These are phyloP conservation scores for Papilio polytes DNA, from an alignment of 1,140 invertebrate genomes.

Conservation along the genomic window DNA sequence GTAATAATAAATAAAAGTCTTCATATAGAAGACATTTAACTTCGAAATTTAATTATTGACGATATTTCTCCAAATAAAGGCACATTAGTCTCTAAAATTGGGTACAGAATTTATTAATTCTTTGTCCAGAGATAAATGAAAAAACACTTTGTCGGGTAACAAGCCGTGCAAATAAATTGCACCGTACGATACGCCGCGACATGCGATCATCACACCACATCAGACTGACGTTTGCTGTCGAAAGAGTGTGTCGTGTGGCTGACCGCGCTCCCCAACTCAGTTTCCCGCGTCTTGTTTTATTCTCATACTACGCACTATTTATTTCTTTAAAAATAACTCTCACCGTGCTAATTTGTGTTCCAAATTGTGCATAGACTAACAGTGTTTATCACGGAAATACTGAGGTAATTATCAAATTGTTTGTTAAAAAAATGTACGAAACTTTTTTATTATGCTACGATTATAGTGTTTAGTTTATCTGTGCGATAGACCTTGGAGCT, in stretches of 20 bases:
- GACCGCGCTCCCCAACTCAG: conserved; percentile 35
- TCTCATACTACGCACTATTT: conserved; percentile 10
- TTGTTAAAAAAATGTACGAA: background rate
- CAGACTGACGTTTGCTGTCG: conserved; percentile 44
- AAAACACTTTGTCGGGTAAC: background rate
- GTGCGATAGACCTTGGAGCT: conserved; percentile 69
- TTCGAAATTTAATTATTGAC: background rate
- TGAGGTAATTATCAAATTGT: conserved; percentile 27
- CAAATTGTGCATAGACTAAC: conserved; percentile 1
- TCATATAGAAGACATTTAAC: too few relatives aligned
- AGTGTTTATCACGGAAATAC: conserved; percentile 12
- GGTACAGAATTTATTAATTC: too few relatives aligned
- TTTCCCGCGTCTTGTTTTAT: conserved; percentile 30
- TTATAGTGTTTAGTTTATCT: conserved; percentile 41
- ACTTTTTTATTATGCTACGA: conserved; percentile 5
- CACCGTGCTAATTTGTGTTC: conserved; percentile 32
- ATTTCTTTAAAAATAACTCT: conserved; percentile 31
- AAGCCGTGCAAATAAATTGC: conserved; percentile 10
- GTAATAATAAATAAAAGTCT: too few relatives aligned
- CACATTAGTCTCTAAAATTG: too few relatives aligned
- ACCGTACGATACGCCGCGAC: background rate
- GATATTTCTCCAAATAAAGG: too few relatives aligned
- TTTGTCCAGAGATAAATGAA: background rate
- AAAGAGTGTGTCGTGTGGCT: conserved; percentile 41
- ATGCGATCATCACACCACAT: background rate